phyloP scores from a whole-genome alignment of 2,888 invertebrate species.

The Nemotelus pantherinus region DNA sequence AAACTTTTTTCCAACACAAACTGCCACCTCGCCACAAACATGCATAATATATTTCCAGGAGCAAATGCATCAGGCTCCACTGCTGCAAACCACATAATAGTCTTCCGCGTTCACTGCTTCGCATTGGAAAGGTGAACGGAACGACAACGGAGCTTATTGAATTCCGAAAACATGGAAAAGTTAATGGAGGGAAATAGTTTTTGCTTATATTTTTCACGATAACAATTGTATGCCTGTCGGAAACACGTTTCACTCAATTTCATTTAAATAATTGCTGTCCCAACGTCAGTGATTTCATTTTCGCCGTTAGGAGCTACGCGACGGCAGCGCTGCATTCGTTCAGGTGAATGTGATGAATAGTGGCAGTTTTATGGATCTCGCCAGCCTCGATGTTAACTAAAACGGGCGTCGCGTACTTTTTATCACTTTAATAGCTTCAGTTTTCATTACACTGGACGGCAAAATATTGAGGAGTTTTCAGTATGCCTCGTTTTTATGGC shows the following conservation, averaged over 20 bases:
- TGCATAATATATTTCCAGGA: too few species aligned
- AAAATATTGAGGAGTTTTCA: too few species aligned
- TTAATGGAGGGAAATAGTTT: slow-evolving; percentile 42
- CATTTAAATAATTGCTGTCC: slow-evolving; percentile 33
- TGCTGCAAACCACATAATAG: too few species aligned
- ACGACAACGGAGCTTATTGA: slow-evolving; percentile 9
- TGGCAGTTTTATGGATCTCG: slow-evolving; percentile 12
- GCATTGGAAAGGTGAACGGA: too few species aligned
- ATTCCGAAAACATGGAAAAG: slow-evolving; percentile 20
- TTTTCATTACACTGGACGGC: neutral
- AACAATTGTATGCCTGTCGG: slow-evolving; percentile 36
- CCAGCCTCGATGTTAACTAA: neutral
- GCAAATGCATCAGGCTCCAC: too few species aligned
- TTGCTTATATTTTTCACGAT: slow-evolving; percentile 23
- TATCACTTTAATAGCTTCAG: neutral
- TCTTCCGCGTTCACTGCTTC: too few species aligned
- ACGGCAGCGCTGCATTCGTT: neutral
- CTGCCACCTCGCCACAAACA: too few species aligned
- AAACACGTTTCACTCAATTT: slow-evolving; percentile 40
- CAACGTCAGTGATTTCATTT: slow-evolving; percentile 5
- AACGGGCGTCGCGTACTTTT: neutral
- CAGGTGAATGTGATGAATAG: slow-evolving; percentile 24
- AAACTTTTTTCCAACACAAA: too few species aligned
- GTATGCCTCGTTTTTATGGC: too few species aligned
- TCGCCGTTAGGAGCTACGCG: neutral